Base-by-base conservation (phyloP, 2,888 invertebrate species). In the Pharmacophagus antenor region DNA sequence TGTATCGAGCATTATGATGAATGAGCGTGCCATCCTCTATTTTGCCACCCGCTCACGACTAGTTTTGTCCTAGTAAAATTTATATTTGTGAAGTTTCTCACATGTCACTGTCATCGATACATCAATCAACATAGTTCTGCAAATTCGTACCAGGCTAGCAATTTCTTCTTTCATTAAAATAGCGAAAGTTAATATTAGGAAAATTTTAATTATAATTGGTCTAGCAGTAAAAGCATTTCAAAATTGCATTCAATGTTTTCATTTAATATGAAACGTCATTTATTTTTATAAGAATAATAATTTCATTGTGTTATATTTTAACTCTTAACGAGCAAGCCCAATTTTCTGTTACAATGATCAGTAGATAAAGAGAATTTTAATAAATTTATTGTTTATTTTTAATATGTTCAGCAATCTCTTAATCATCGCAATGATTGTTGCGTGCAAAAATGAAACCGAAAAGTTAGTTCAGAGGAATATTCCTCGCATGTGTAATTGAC, bases 61-160 rank as follows among this genome's bases (percentile, higher is more conserved):
- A 31, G 10, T 12, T 31, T 31, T 31, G 31, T 15, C 10, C 31
- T 31, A 31, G 31, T 31, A 31, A 31, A 12, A 31, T 12, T 12
- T 15, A 31, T 0, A 25, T 10, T 31, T 2, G 31, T 31, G 31
- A 31, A 12, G 31, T 31, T 10, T 31, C 31, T 31, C 31, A 31
- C 31, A 31, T 31, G 31, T 31, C 31, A 31, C 31, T 12, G 31
- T 42, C 6, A 42, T 17, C 17, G 17, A 42, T 42, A 10, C 42
- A 42, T 18, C 17, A n/a, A 5, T 23, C 41, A 50, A 52, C 55
- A 54, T 54, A 46, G 31, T 46, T 46, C 25, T 8, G 21, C 31
- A 27, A 18, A 46, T 54, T 54, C 46, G 25, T 56, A 52, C 55
- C 58, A 48, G 31, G 53, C 52, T 56, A 52, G 25, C 20, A 62